Percentiles rank a stretch among this genome's conserved stretches.
These are phyloP conservation scores for Antechinus flavipes DNA, from an alignment of 2,113 vertebrate genomes.

Conservation along the genomic window DNA sequence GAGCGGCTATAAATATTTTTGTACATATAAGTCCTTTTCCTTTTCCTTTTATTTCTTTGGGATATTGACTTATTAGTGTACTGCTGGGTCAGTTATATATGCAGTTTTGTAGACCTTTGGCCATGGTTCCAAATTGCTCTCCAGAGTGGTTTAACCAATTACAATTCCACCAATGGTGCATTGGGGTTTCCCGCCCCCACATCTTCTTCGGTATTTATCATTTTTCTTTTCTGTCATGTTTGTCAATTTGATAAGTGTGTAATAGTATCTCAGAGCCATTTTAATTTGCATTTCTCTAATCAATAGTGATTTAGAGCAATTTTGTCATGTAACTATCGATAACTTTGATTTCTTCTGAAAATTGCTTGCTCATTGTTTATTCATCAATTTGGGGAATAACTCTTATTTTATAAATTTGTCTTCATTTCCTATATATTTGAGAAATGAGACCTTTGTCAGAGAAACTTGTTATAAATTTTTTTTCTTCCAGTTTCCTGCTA, in stretches of 20 bases:
- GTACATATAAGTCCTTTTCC: background rate
- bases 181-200: too few relatives aligned
- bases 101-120: background rate
- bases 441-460: background rate
- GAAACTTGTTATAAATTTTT: background rate
- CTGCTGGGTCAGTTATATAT: background rate
- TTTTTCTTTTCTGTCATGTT: background rate
- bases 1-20: background rate
- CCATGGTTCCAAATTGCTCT: background rate
- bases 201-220: background rate
- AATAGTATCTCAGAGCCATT: background rate
- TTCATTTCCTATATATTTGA: background rate
- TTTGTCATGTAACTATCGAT: too few relatives aligned
- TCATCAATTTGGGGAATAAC: background rate
- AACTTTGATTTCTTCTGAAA: background rate
- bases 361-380: too few relatives aligned
- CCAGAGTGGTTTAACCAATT: background rate
- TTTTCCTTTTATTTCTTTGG: background rate
- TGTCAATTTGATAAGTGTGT: background rate
- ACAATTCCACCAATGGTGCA: background rate
- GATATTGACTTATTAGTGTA: background rate
- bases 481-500: background rate
- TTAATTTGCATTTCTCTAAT: background rate
- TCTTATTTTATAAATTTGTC: background rate
- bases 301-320: background rate